phyloP scores from a whole-genome alignment of 2,797 vertebrate genomes.

The Xerus rutilus region DNA sequence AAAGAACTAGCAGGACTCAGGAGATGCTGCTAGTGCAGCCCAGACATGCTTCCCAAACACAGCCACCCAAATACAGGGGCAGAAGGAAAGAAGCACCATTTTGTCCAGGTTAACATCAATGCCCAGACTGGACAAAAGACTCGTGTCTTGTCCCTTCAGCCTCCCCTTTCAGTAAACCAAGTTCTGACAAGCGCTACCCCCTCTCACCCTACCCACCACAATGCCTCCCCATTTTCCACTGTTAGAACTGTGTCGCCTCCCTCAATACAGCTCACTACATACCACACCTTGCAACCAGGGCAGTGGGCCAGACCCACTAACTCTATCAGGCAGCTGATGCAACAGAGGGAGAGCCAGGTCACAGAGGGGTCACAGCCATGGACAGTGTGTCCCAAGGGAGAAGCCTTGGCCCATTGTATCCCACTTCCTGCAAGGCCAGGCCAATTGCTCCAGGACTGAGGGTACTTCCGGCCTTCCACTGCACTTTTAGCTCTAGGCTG shows the following conservation, averaged over 20 bases:
- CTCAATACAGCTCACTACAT: background rate
- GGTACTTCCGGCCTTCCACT: background rate
- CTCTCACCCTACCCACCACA: background rate
- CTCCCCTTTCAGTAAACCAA: background rate
- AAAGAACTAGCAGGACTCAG: background rate
- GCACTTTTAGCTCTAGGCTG: too few species aligned
- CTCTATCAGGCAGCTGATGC: background rate
- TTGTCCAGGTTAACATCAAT: background rate
- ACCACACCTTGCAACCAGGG: background rate
- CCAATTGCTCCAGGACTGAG: background rate
- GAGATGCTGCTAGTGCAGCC: background rate
- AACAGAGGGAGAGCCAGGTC: background rate
- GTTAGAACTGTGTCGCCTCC: background rate
- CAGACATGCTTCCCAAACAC: background rate
- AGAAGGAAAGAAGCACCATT: background rate
- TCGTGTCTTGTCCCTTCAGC: background rate
- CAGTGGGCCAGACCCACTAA: background rate
- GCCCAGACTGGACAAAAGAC: background rate
- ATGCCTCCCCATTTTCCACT: background rate
- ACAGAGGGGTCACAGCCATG: background rate
- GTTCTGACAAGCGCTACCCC: background rate
- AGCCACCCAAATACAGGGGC: background rate
- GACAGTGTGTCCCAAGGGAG: background rate
- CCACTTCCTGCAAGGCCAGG: background rate
- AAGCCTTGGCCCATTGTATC: background rate